Conservation (phyloP, 23 tunicate species). For the Halocynthia roretzi region DNA sequence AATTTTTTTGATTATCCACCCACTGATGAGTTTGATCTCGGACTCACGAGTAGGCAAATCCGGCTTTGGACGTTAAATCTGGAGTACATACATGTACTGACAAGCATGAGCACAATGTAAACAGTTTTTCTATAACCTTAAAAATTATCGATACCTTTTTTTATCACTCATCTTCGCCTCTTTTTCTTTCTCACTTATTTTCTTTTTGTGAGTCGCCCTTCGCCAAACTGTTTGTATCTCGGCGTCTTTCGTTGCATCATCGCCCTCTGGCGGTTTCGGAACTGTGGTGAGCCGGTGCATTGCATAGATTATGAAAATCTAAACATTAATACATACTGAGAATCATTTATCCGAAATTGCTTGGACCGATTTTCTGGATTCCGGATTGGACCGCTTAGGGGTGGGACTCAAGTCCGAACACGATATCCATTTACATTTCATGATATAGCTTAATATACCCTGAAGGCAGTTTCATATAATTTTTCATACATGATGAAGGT, state of each 20-base stretch:
- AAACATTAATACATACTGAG: not conserved
- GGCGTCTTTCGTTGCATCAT: slow-evolving; percentile 22
- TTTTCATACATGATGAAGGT: too few species aligned
- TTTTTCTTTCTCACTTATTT: not conserved
- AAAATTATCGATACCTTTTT: not conserved
- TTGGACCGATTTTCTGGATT: too few species aligned
- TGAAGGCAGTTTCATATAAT: too few species aligned
- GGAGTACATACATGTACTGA: too few species aligned
- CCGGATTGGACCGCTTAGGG: too few species aligned
- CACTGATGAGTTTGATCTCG: not conserved
- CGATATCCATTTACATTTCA: too few species aligned
- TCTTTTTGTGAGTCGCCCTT: not conserved
- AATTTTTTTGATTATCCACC: slow-evolving; percentile 3
- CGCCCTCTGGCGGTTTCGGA: slow-evolving; percentile 36
- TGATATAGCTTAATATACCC: too few species aligned
- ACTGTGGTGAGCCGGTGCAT: slow-evolving; percentile 62
- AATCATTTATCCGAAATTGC: too few species aligned
- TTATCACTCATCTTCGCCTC: not conserved
- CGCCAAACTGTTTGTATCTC: slow-evolving; percentile 38
- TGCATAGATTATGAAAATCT: slow-evolving; percentile 80
- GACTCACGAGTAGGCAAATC: too few species aligned
- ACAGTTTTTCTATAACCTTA: not conserved
- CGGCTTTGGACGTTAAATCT: too few species aligned
- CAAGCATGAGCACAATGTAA: not conserved
- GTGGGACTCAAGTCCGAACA: too few species aligned